phyloP scores from a whole-genome alignment of 35 echinoderm and acorn worm genomes.

The Lytechinus pictus region DNA sequence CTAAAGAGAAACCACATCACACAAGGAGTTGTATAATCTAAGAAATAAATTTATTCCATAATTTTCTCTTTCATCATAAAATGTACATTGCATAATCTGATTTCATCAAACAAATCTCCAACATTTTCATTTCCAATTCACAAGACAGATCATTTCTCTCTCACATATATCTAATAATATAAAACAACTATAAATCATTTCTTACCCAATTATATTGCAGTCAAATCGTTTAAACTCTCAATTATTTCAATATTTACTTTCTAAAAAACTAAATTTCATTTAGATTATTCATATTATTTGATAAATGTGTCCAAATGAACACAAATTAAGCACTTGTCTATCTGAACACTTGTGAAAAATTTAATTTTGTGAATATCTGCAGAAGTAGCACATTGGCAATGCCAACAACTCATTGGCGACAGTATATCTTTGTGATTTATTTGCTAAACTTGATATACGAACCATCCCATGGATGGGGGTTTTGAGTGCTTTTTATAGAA shows the following conservation, averaged over 20 bases:
- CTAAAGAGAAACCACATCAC: neutral
- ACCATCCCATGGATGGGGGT: no score
- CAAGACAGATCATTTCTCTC: neutral
- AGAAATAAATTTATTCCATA: constrained; percentile 21
- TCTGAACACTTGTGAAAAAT: no score
- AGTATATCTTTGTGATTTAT: no score
- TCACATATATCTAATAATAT: no score
- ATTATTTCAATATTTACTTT: neutral
- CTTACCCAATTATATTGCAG: neutral
- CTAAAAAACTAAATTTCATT: neutral
- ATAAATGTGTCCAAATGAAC: no score
- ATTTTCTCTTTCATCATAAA: neutral
- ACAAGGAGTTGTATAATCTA: neutral
- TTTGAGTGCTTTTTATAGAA: no score
- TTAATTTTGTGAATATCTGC: no score
- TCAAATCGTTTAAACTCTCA: neutral
- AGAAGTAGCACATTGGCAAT: no score
- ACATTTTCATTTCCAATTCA: neutral
- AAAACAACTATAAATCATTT: neutral
- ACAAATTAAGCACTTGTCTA: no score
- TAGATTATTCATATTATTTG: no score
- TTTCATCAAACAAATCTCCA: neutral
- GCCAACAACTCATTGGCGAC: no score
- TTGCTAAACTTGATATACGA: no score
- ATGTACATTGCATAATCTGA: neutral